Evolutionary conservation across 2,888 invertebrate species (phyloP), one percentile per base, ranked within the genome.

Genomic region (Meiosimyza decipiens): DNA sequence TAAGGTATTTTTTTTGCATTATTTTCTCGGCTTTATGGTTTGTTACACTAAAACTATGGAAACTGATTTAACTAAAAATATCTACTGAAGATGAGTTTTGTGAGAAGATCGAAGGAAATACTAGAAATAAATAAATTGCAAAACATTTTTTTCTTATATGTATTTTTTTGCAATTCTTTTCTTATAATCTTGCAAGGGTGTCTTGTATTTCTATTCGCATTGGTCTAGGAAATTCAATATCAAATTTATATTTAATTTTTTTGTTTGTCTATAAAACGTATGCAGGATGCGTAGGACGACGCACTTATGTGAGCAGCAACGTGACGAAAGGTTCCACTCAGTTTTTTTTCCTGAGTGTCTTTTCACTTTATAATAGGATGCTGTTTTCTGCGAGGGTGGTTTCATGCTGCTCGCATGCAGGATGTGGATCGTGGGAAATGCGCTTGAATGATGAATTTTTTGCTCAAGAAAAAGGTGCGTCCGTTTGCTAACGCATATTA

Each of bases 211-310:
- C 22, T 18, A 16, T 55, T 16, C 55, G 11, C 54, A 54, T 54
- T 28, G 59, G 13, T 28, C 22, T 60, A 28, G 22, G 59, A 60
- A 60, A 60, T 33, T 60, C 33, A 33, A 60, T 60, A 16, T 55
- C 55, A 40, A 40, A 40, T 40, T 40, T 40, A 9, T 40, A 5
- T 40, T 40, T 40, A 6, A 6, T 9, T 40, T 40, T 2, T 40
- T 9, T 40, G 55, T 3, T 12, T 4, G 4, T 12, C 55, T 7
- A 60, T 28, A 40, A 40, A 4, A 40, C 9, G 2, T 40, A 40
- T 9, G 40, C 40, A 60, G 59, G 59, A 60, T 60, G 59, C 59
- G 22, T 59, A 59, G 22, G 22, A 59, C 12, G 22, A 13, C 59
- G 22, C 59, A 13, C 18, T 16, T 6, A 60, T 33, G 59, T 13